Evolutionary conservation across 2,888 invertebrate species (phyloP).

Genomic region (Hirtodrosophila alboralis): DNA sequence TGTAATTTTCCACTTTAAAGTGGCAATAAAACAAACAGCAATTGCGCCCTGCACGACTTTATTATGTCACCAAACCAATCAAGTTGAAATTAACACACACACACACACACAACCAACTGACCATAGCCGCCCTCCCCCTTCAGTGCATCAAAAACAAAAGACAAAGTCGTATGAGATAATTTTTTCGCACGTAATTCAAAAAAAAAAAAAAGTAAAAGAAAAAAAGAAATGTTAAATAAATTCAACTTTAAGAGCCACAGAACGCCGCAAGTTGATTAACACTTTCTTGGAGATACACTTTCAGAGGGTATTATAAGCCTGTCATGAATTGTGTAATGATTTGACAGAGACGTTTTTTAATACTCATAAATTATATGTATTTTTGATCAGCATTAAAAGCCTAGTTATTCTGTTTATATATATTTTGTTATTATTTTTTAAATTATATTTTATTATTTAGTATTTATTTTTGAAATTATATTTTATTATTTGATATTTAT

Average conservation of each 20-base stretch:
- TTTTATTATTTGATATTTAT: too few relatives aligned
- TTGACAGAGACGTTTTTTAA: too few relatives aligned
- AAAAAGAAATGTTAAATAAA: conserved; percentile 30
- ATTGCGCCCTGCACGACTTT: conserved; percentile 48
- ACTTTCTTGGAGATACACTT: conserved; percentile 48
- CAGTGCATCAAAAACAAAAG: conserved; percentile 46
- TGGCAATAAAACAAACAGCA: conserved; percentile 53
- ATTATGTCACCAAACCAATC: conserved; percentile 64
- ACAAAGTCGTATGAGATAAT: conserved; percentile 41
- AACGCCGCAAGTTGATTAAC: conserved; percentile 75
- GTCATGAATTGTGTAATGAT: too few relatives aligned
- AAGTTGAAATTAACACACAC: conserved; percentile 41
- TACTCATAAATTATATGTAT: too few relatives aligned
- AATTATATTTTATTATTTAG: too few relatives aligned
- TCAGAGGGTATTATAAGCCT: too few relatives aligned
- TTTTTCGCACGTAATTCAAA: conserved; percentile 75
- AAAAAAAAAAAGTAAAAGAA: conserved; percentile 29
- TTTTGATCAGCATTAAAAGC: too few relatives aligned
- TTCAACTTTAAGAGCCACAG: conserved; percentile 39
- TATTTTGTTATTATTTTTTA: too few relatives aligned
- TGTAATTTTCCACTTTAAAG: conserved; percentile 37
- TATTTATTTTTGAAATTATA: too few relatives aligned
- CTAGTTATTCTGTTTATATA: too few relatives aligned
- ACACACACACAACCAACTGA: conserved; percentile 11
- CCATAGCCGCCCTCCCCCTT: too few relatives aligned